Base-by-base conservation (phyloP, 1,140 invertebrate species). In the Drosophila jambulina region DNA sequence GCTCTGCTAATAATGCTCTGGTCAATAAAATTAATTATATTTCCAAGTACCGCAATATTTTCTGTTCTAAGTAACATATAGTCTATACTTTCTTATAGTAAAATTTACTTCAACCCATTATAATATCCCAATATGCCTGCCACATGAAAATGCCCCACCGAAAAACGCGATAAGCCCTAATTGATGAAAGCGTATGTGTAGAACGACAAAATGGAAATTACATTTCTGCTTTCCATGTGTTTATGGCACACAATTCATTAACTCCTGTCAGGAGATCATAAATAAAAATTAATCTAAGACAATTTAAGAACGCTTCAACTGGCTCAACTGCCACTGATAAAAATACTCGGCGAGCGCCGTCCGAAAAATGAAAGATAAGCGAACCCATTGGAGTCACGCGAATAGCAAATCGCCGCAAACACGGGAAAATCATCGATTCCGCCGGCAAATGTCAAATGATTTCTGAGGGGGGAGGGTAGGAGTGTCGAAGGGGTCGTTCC, bases 201-300 rank as follows among this genome's bases (percentile, higher is more conserved):
- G 6, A 2, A 32, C 34, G 4, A 21, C 13, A 15, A 54, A 68
- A 36, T 46, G 21, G 23, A 62, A 51, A 76, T 42, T 49, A 43
- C 68, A 38, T 77, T 68, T 68, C 17, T 48, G 32, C 29, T 63
- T 74, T 36, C 32, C 51, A 32, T 62, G 38, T 57, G 29, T 65
- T 46, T 65, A 65, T 68, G 54, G 19, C 56, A 42, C 56, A 77
- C 75, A 68, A 77, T 77, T 69, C 74, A 77, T 77, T 77, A 77
- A 42, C 48, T 68, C 56, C 40, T 74, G 57, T 27, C 71, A 46
- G 69, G 25, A 56, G 64, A 77, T 77, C 75, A 51, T 58, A 76
- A 59, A 77, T 59, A 67, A 59, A 53, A 77, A 58, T 58, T 77
- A 77, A 77, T 76, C 75, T 76, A 76, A 38, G 75, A 77, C 75